Evolutionary conservation across 2,113 vertebrate species (phyloP).

Genomic region (Triplophysa dalaica): DNA sequence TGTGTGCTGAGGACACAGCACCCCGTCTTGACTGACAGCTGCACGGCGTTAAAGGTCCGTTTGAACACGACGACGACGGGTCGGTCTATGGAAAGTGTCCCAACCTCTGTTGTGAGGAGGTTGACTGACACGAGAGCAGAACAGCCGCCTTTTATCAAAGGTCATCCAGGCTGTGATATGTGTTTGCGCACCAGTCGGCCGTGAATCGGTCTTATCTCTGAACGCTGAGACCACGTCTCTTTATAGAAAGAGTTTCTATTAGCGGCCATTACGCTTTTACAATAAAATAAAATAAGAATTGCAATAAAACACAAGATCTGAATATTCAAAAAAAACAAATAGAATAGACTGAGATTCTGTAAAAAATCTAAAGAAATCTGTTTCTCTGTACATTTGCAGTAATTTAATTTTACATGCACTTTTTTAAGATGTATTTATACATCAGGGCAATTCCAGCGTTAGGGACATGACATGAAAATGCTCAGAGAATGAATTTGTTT

Average conservation of each 20-base stretch:
- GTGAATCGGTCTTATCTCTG: constrained; percentile 23
- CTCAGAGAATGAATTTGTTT: too few species aligned
- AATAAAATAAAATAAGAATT: too few species aligned
- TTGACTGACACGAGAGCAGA: constrained; percentile 32
- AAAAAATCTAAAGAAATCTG: too few species aligned
- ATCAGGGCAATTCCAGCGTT: too few species aligned
- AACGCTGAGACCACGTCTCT: background rate
- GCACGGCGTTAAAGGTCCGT: constrained; percentile 5
- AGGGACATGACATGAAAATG: too few species aligned
- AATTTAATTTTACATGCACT: too few species aligned
- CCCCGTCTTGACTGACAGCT: constrained; percentile 16
- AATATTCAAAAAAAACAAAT: too few species aligned
- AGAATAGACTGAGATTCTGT: too few species aligned
- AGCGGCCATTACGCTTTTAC: too few species aligned
- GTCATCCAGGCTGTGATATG: constrained; percentile 37
- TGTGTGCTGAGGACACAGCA: constrained; percentile 33
- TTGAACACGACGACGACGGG: constrained; percentile 14
- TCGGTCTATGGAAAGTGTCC: constrained; percentile 18
- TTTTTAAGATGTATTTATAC: too few species aligned
- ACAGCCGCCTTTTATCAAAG: constrained; percentile 44
- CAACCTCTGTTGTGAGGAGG: constrained; percentile 27
- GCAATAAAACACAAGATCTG: too few species aligned
- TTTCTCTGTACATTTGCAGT: too few species aligned
- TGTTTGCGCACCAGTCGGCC: background rate
- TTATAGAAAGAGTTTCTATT: background rate